A percentile compares a stretch with the other conserved stretches of the same genome.
phyloP scores from a whole-genome alignment of 2,888 invertebrate genomes.

The Dimorphilus gyrociliatus region DNA sequence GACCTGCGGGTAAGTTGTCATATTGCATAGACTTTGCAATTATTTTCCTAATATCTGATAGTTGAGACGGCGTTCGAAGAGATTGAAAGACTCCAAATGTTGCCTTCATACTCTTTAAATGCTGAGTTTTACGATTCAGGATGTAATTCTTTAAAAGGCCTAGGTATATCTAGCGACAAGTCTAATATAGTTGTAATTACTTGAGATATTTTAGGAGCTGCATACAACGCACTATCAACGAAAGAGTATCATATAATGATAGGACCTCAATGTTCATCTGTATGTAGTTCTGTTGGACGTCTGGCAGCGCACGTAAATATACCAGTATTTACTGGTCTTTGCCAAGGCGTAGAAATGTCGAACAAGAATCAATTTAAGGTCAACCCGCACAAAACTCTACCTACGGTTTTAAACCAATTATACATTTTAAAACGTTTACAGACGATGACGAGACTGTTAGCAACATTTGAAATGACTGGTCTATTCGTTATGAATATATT shows the following conservation, averaged over 20 bases:
- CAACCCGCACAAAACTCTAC: neutral
- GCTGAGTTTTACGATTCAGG: no score
- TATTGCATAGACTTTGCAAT: no score
- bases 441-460: constrained; percentile 14
- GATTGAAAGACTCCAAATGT: no score
- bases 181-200: neutral
- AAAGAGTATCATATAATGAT: constrained; percentile 10
- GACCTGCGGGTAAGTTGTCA: no score
- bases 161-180: no score
- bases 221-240: constrained; percentile 6
- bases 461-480: constrained; percentile 16
- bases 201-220: constrained; percentile 7
- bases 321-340: constrained; percentile 12
- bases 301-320: constrained; percentile 13
- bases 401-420: no score
- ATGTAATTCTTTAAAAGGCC: no score
- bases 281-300: constrained; percentile 11
- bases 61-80: no score
- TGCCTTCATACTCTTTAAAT: no score
- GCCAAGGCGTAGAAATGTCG: constrained; percentile 13
- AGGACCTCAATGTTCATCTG: constrained; percentile 13
- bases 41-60: no score
- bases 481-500: constrained; percentile 9
- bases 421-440: constrained; percentile 5
- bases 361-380: constrained; percentile 12